Evolutionary conservation across 2,888 invertebrate genomes (phyloP).

Genomic region (Dorcus parallelipipedus): DNA sequence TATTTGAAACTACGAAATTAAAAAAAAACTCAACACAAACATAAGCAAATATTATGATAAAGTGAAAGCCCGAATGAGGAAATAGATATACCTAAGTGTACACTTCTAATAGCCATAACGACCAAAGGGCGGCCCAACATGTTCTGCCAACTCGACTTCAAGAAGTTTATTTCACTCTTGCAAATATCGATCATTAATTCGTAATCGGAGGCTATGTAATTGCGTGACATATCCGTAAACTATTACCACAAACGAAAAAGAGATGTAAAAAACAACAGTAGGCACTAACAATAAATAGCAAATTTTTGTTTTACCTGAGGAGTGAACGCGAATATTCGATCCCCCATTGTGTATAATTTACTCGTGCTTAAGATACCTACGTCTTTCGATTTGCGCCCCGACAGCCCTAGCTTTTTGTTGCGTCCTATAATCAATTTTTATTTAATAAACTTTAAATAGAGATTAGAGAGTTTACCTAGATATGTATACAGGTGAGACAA

Average conservation of each 20-base stretch:
- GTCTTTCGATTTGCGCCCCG: constrained; percentile 93
- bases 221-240: constrained; percentile 96
- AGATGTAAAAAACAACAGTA: constrained; percentile 17
- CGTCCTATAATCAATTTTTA: constrained; percentile 60
- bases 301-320: constrained; percentile 76
- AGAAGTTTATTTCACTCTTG: constrained; percentile 95
- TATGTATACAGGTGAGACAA: constrained; percentile 94
- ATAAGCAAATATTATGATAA: neutral
- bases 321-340: constrained; percentile 96
- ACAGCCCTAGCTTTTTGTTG: constrained; percentile 87
- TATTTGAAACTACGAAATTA: neutral
- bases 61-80: neutral
- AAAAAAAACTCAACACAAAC: constrained; percentile 1
- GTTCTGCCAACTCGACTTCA: constrained; percentile 98
- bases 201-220: constrained; percentile 98
- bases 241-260: constrained; percentile 50
- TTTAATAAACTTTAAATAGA: neutral
- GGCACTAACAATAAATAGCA: constrained; percentile 10
- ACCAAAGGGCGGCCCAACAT: constrained; percentile 95
- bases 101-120: constrained; percentile 83
- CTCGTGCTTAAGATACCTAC: constrained; percentile 98
- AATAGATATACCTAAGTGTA: constrained; percentile 74
- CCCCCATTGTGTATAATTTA: constrained; percentile 93
- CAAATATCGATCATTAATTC: constrained; percentile 97
- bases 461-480: constrained; percentile 60